Evolutionary conservation across 2,888 invertebrate genomes (phyloP).

Genomic region (Flexamia atlantica): DNA sequence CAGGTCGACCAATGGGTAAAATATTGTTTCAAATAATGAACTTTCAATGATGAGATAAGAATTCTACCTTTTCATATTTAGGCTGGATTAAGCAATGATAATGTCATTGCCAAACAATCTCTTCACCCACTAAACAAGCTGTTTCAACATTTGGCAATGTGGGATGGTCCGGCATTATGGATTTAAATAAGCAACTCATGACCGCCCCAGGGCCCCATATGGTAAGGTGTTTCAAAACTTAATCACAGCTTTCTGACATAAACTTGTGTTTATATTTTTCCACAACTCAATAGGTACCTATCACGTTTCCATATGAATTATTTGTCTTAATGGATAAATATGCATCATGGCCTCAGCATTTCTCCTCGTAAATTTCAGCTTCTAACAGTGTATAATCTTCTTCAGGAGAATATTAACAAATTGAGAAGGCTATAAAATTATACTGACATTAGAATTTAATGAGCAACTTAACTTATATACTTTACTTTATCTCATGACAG

Average conservation of each 20-base stretch:
- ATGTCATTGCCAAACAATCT: neutral
- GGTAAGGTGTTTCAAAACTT: constrained; percentile 7
- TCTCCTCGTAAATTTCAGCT: neutral
- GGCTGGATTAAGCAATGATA: no score
- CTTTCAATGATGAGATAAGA: no score
- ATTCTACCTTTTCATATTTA: no score
- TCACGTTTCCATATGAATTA: constrained; percentile 4
- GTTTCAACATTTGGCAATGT: neutral
- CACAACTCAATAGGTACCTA: constrained; percentile 24
- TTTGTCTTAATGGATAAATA: neutral
- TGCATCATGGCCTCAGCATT: neutral
- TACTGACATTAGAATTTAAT: no score
- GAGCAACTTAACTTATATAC: no score
- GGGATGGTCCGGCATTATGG: constrained; percentile 36
- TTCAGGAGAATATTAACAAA: no score
- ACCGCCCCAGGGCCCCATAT: constrained; percentile 2
- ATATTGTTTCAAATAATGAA: no score
- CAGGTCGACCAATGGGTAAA: no score
- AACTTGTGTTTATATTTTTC: constrained; percentile 6
- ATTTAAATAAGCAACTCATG: constrained; percentile 45
- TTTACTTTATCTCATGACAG: no score
- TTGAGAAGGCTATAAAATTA: no score
- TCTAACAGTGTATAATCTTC: neutral
- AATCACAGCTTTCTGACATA: constrained; percentile 35
- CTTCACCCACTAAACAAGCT: constrained; percentile 29